A percentile compares a stretch with the other conserved stretches of the same genome.
Evolutionary conservation across 2,113 vertebrate species (phyloP).

Genomic region (Pachycephala philippinensis): DNA sequence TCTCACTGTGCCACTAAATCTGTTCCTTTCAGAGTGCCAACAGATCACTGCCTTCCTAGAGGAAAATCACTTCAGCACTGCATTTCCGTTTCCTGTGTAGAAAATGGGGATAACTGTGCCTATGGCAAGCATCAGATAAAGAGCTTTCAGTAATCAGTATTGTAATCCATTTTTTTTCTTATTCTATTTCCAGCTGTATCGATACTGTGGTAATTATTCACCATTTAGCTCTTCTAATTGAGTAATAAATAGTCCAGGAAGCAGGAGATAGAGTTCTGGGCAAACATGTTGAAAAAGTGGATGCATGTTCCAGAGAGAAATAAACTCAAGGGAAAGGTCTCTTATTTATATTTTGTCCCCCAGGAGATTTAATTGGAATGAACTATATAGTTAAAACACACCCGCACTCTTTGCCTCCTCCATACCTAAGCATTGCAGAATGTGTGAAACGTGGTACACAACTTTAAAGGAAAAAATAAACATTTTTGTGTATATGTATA

Average conservation of each 20-base stretch:
- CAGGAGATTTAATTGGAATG: not conserved
- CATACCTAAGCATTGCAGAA: not conserved
- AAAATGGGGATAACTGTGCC: not conserved
- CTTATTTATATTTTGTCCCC: not conserved
- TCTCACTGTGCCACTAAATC: not conserved
- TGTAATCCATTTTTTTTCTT: not conserved
- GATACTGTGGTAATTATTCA: constrained; percentile 8
- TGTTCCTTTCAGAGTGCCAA: not conserved
- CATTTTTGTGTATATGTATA: not conserved
- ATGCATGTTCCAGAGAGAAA: not conserved
- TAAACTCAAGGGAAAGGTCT: not conserved
- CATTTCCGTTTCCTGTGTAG: not conserved
- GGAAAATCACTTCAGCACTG: not conserved
- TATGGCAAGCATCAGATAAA: not conserved
- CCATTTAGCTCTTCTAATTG: constrained; percentile 15
- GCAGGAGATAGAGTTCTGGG: not conserved
- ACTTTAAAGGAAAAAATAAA: not conserved
- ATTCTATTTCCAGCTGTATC: not conserved
- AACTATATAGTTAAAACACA: not conserved
- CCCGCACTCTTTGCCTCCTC: not conserved
- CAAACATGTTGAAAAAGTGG: not conserved
- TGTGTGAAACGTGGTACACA: not conserved
- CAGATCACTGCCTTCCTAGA: not conserved
- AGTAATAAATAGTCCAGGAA: constrained; percentile 24
- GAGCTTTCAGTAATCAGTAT: not conserved